Conservation (phyloP, 2,888 invertebrate species). For the Cryptus armator region DNA sequence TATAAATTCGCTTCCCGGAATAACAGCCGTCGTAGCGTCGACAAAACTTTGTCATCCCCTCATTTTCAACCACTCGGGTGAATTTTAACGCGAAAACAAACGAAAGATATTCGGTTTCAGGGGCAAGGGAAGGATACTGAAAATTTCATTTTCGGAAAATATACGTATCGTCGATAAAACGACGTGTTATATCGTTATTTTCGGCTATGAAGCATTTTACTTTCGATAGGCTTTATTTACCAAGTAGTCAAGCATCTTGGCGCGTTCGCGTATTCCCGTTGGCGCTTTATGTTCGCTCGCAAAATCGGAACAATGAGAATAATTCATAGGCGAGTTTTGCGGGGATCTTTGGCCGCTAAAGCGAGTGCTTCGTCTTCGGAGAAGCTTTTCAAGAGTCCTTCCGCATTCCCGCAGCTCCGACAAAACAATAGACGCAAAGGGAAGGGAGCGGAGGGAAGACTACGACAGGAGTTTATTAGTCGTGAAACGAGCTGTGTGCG, state of each 20-base stretch:
- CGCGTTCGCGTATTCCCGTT: slow-evolving; percentile 19
- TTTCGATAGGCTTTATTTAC: slow-evolving; percentile 54
- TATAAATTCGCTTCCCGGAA: slow-evolving; percentile 55
- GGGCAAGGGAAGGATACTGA: not conserved
- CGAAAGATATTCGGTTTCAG: not conserved
- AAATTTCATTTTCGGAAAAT: not conserved
- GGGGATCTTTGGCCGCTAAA: slow-evolving; percentile 6
- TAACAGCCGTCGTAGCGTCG: slow-evolving; percentile 53
- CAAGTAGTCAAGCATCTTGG: slow-evolving; percentile 40
- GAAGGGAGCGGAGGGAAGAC: not conserved
- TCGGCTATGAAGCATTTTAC: slow-evolving; percentile 63
- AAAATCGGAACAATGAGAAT: slow-evolving; percentile 70
- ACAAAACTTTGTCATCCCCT: slow-evolving; percentile 50
- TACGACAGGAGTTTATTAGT: slow-evolving; percentile 73
- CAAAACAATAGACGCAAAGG: slow-evolving; percentile 66
- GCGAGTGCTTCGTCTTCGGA: slow-evolving; percentile 15
- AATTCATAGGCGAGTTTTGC: slow-evolving; percentile 58
- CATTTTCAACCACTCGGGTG: not conserved
- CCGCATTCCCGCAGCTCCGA: slow-evolving; percentile 40
- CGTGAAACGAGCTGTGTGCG: slow-evolving; percentile 72
- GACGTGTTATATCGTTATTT: slow-evolving; percentile 55
- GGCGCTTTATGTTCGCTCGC: slow-evolving; percentile 63
- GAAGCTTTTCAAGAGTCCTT: slow-evolving; percentile 57
- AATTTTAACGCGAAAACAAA: not conserved
- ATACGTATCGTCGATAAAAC: slow-evolving; percentile 48